These are phyloP conservation scores for Drosophila borborema DNA, from an alignment of 2,888 invertebrate genomes.

Conservation along the genomic window DNA sequence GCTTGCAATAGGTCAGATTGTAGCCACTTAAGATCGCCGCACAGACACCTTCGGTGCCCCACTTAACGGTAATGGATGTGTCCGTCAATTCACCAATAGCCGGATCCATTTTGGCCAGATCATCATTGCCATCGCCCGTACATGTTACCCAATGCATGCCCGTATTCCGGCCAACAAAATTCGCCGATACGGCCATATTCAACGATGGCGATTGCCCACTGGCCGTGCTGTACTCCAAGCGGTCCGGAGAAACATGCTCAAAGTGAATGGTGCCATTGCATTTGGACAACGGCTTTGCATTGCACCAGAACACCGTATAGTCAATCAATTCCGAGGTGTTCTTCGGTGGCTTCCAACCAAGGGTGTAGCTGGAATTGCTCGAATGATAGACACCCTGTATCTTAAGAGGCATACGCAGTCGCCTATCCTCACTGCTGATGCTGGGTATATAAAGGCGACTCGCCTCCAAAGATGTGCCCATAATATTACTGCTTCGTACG, in stretches of 20 bases:
- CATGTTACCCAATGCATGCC: slow-evolving; percentile 95
- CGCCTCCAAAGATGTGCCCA: slow-evolving; percentile 69
- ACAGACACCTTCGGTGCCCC: slow-evolving; percentile 92
- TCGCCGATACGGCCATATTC: slow-evolving; percentile 92
- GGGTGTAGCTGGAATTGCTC: slow-evolving; percentile 88
- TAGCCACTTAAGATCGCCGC: slow-evolving; percentile 91
- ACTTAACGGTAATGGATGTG: slow-evolving; percentile 88
- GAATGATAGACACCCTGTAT: slow-evolving; percentile 88
- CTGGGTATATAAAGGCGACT: slow-evolving; percentile 74
- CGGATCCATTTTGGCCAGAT: slow-evolving; percentile 82
- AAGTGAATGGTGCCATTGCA: slow-evolving; percentile 89
- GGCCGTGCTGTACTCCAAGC: slow-evolving; percentile 83
- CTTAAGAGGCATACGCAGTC: slow-evolving; percentile 62
- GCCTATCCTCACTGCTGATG: slow-evolving; percentile 53
- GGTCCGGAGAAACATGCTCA: slow-evolving; percentile 85
- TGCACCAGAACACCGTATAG: slow-evolving; percentile 94
- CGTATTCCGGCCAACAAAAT: slow-evolving; percentile 89
- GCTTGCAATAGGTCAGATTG: slow-evolving; percentile 89
- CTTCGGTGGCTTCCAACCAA: slow-evolving; percentile 90
- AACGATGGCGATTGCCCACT: slow-evolving; percentile 86
- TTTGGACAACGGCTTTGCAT: slow-evolving; percentile 86
- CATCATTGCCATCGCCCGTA: slow-evolving; percentile 77
- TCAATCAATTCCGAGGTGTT: slow-evolving; percentile 86
- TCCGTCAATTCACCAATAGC: slow-evolving; percentile 62
- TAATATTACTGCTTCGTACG: slow-evolving; percentile 77